Conservation (phyloP, 1,140 invertebrate species). For the Octopus bimaculoides region DNA sequence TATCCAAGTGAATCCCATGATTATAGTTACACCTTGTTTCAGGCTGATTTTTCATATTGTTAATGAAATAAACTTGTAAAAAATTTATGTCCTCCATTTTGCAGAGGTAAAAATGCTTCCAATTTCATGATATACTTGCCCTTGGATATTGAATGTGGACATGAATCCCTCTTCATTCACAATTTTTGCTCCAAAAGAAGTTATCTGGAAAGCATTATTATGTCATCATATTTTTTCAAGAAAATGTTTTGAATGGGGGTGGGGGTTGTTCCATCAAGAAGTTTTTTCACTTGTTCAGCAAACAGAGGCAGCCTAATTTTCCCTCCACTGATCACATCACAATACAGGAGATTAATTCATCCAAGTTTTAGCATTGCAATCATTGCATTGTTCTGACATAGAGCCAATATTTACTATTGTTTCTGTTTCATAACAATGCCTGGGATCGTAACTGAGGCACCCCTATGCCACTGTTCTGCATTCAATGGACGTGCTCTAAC, state of each 20-base stretch:
- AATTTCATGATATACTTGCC: slow-evolving; percentile 9
- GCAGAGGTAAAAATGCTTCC: not conserved
- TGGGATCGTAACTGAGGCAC: no score
- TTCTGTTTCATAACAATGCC: no score
- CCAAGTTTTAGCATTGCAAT: no score
- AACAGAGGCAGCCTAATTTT: no score
- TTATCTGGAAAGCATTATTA: not conserved
- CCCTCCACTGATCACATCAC: no score
- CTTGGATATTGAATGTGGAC: slow-evolving; percentile 18
- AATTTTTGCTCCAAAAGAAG: not conserved
- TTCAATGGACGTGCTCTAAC: no score
- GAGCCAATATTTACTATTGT: no score
- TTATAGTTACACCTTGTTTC: not conserved
- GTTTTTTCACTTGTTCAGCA: no score
- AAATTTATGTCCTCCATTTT: not conserved
- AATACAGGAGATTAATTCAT: no score
- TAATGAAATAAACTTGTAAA: not conserved
- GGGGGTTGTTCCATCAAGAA: no score
- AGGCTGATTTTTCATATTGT: not conserved
- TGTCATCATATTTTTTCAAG: not conserved
- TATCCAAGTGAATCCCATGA: not conserved
- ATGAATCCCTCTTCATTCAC: not conserved
- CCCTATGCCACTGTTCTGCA: no score
- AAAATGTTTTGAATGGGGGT: slow-evolving; percentile 1
- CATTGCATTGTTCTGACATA: no score